These are phyloP conservation scores for Eurosta solidaginis DNA, from an alignment of 1,140 invertebrate genomes.

Conservation along the genomic window DNA sequence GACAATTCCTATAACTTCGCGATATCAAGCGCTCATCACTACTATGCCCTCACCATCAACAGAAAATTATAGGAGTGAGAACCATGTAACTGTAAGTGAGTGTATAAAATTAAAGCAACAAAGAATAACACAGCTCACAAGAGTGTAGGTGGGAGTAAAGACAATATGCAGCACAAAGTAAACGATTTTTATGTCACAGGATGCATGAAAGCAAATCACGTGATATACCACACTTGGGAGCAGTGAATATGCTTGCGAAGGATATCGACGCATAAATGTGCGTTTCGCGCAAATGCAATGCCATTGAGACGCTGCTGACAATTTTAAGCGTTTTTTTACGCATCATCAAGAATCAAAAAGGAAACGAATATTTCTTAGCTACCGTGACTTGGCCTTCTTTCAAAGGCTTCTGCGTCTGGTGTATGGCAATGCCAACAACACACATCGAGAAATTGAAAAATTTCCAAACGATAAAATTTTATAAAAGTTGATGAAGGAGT, in stretches of 20 bases:
- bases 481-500: conserved; percentile 19
- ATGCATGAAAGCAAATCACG: neutral
- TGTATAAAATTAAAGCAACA: neutral
- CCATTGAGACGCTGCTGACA: conserved; percentile 23
- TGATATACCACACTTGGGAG: neutral
- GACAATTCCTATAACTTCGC: no score
- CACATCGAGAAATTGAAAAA: conserved; percentile 34
- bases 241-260: neutral
- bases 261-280: conserved; percentile 1
- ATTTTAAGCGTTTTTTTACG: conserved; percentile 17
- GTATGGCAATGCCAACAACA: no score
- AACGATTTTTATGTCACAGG: conserved; percentile 6
- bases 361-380: neutral
- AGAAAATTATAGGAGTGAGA: no score
- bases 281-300: neutral
- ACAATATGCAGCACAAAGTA: neutral
- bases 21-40: no score
- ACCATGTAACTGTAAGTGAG: no score
- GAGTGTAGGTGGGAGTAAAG: neutral
- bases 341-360: neutral
- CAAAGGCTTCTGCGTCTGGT: no score
- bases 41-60: no score
- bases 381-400: no score
- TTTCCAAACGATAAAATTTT: conserved; percentile 38
- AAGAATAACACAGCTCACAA: neutral